Base-by-base conservation (phyloP, 1,140 invertebrate genomes). In the Trichomalopsis sarcophagae region DNA sequence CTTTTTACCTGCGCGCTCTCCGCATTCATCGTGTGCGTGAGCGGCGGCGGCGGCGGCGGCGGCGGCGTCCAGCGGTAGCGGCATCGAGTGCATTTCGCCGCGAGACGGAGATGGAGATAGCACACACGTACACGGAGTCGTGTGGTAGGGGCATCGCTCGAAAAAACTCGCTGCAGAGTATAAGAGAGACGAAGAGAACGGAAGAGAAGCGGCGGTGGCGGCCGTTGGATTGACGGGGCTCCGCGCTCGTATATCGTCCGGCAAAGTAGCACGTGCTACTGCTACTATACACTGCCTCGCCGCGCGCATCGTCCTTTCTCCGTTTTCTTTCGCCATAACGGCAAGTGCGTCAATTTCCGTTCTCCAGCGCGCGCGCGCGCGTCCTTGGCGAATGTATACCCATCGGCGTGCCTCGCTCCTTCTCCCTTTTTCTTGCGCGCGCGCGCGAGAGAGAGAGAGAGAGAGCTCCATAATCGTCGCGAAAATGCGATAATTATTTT, bases 1-100 rank as follows among this genome's bases (percentile, higher is more conserved):
- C 92, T 92, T 93, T 93, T 93, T 93, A 93, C 92, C 92, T 93
- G 92, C 78, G 73, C 73, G 33, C 73, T 55, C 82, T 69, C 75
- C 84, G 84, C 84, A 79, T 84, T 73, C 62, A 73, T 71, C 50
- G 77, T 21, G 36, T 77, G 47, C 75, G 27, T 33, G 66, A 71
- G 83, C 79, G 73, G 68, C 27, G 50, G n/a, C 21, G 7, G 83
- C 79, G 73, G 68, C 27, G 50, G n/a, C 21, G 7, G 74, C 87
- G 86, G 84, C 83, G 86, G 82, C 86, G 78, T 87, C 89, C 88
- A 87, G 87, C 88, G 86, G 87, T 84, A 88, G 87, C 88, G 66
- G 86, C 87, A 86, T 86, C 87, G 36, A 79, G 47, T 81, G 71
- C 84, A 84, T 80, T 66, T 88, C 30, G 83, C 80, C 21, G 79